Base-by-base conservation (phyloP, 2,888 invertebrate species). In the Campoplex capitator region DNA sequence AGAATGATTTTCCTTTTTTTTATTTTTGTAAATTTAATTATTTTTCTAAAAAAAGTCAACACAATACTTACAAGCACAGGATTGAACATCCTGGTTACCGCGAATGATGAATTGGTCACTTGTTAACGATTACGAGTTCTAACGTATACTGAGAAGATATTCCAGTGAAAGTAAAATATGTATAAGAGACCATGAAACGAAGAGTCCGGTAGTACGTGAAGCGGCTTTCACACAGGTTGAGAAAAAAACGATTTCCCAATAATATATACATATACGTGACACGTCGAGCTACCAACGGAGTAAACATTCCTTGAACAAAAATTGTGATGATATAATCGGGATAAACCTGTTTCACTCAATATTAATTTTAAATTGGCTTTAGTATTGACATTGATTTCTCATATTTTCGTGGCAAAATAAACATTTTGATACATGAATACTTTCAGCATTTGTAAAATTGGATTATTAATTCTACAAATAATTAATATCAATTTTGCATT, bases 111-210 rank as follows among this genome's bases (percentile, higher is more conserved):
- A 58, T 23, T 65, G 56, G 78, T 28, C 32, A 18, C 65, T 82
- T 75, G 62, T 83, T 76, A 35, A 79, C 84, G 78, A 71, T 88
- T 73, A 38, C 76, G 73, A 83, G 89, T 85, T 88, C 86, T 78
- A 84, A 68, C 51, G 88, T 88, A 85, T 79, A 92, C 92, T 91
- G 91, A 89, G 83, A 86, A 86, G 83, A 82, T 84, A 88, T 84
- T 82, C 80, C 68, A 85, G 92, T 92, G 92, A 92, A 92, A 92
- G 92, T 92, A 88, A 90, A 87, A 58, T 89, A 89, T 86, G 77
- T 88, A 89, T 77, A 73, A 68, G 77, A 84, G 86, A 84, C 77
- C 77, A 65, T 62, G 74, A 80, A 75, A 48, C 65, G 83, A 74
- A 62, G 42, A 54, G 51, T 80, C 32, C 35, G 83, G 84, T 73